Conservation (phyloP, 2,888 invertebrate genomes). For the Cepaea hortensis region DNA sequence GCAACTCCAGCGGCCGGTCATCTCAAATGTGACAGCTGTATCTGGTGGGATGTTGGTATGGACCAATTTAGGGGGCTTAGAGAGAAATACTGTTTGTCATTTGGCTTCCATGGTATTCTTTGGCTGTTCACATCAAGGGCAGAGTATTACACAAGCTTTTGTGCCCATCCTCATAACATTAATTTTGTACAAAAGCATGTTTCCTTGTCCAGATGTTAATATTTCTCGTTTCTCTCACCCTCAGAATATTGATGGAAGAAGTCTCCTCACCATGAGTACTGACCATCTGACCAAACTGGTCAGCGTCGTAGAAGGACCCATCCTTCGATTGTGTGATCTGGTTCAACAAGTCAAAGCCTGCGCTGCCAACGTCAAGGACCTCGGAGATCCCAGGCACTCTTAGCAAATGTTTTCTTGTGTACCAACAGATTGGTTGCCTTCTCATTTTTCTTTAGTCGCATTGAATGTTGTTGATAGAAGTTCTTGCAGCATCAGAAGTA, state of each 20-base stretch:
- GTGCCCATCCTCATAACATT: too few species aligned
- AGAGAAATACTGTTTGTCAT: too few species aligned
- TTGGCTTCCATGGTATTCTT: too few species aligned
- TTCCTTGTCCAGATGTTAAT: not conserved
- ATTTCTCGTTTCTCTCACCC: conserved; percentile 52
- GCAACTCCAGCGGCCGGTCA: too few species aligned
- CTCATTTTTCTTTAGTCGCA: not conserved
- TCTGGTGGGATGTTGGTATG: too few species aligned
- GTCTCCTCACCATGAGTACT: conserved; percentile 87
- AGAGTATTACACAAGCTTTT: too few species aligned
- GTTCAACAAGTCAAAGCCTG: conserved; percentile 88
- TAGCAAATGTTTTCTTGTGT: conserved; percentile 1
- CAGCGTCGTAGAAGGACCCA: conserved; percentile 95
- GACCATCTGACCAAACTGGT: conserved; percentile 92
- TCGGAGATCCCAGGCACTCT: not conserved
- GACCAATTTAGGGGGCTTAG: too few species aligned
- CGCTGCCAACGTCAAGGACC: conserved; percentile 30
- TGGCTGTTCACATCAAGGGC: too few species aligned
- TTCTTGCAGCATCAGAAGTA: too few species aligned
- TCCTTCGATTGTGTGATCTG: conserved; percentile 92
- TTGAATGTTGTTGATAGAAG: too few species aligned
- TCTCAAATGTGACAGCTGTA: too few species aligned
- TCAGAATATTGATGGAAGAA: conserved; percentile 88
- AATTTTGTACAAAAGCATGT: not conserved
- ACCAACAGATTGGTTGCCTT: not conserved